Base-by-base conservation (phyloP, 2,113 vertebrate species). In the Siniperca knerii region DNA sequence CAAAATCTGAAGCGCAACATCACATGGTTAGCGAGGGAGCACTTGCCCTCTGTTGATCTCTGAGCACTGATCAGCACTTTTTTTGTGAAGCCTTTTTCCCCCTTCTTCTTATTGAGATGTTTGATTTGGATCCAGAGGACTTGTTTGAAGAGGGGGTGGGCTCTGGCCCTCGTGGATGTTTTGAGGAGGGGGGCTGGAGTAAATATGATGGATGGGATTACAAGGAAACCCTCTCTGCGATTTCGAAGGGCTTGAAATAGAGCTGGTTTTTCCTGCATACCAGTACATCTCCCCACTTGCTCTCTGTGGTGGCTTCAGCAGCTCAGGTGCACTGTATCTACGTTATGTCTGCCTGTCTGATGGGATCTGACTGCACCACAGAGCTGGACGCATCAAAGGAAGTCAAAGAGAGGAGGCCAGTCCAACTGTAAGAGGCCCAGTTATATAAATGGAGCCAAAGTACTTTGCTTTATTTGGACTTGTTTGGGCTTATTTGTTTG, bases 391-490 rank as follows among this genome's bases (percentile, higher is more conserved):
- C 90, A 93, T 95, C 93, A 95, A 95, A 95, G 89, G 64, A 46
- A 68, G 87, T 90, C 92, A 83, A 81, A 84, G 91, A 92, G 89
- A 75, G 79, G 81, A 81, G 90, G 89, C 87, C 86, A 65, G 85
- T 87, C 93, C 91, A 90, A 91, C 94, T 92, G 92, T 90, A 92
- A 93, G 92, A 94, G 91, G 91, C 87, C 85, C 87, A 87, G 90
- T 92, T 92, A 90, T 87, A 93, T 93, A 94, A 93, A 94, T 90
- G 93, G 92, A 91, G 92, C 93, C 94, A 95, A 94, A 94, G 93
- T 93, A 93, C 94, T 95, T 93, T 94, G 93, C 93, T 94, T 94
- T 94, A 94, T 93, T 95, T 94, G 93, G 93, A 93, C 92, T 93
- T 94, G 89, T 94, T 94, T 93, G 91, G 91, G 61, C 88, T 89